Evolutionary conservation across 2,113 vertebrate species (phyloP).

Genomic region (Vulpes ferrilata): DNA sequence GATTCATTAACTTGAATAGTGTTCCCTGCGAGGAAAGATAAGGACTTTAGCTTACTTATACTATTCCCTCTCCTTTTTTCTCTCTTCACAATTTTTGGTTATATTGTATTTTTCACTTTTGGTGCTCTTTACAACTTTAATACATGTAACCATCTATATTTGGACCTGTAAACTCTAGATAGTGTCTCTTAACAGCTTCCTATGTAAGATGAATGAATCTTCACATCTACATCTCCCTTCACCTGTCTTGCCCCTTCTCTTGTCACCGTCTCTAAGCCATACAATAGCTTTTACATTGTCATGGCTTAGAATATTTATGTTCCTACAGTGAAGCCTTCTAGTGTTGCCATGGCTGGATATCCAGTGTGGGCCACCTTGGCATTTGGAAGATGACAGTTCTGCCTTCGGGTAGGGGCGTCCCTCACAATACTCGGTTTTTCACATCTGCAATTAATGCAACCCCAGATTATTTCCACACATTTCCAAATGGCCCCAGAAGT

Average conservation of each 20-base stretch:
- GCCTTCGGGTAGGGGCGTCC: background rate
- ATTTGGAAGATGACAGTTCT: background rate
- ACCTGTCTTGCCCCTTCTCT: background rate
- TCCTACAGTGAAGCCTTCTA: background rate
- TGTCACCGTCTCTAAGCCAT: background rate
- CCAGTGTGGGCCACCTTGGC: background rate
- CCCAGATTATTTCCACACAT: background rate
- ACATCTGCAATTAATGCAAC: background rate
- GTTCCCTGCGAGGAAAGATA: slow-evolving; percentile 11
- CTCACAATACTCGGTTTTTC: background rate
- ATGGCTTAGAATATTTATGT: background rate
- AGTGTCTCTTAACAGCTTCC: background rate
- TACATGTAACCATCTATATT: background rate
- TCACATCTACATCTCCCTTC: background rate
- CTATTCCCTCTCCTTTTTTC: background rate
- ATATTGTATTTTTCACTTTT: background rate
- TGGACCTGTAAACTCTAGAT: background rate
- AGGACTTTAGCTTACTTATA: background rate
- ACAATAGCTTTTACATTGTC: background rate
- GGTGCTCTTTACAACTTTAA: background rate
- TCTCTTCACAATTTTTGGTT: background rate
- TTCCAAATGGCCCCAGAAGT: background rate
- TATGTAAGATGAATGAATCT: background rate
- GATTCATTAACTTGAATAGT: background rate
- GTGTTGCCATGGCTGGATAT: background rate